phyloP scores from a whole-genome alignment of 2,888 invertebrate genomes.

The Melieria crassipennis region DNA sequence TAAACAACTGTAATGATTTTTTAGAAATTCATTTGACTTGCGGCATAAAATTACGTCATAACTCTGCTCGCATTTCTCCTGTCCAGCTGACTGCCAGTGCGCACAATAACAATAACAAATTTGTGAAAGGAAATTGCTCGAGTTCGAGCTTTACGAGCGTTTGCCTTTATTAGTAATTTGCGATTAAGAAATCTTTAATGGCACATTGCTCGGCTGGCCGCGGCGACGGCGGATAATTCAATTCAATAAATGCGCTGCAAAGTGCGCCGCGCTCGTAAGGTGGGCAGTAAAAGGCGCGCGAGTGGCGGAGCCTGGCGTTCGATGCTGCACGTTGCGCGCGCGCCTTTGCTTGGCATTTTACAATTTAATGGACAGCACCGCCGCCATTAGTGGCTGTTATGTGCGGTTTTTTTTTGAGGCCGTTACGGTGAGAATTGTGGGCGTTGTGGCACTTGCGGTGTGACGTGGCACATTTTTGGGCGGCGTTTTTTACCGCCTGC shows the following conservation, averaged over 20 bases:
- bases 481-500: slow-evolving; percentile 15
- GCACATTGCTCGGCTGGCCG: slow-evolving; percentile 21
- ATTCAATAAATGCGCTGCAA: slow-evolving; percentile 6
- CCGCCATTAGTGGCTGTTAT: not conserved
- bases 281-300: not conserved
- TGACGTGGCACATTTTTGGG: not conserved
- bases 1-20: too few species aligned
- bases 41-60: too few species aligned
- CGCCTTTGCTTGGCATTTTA: too few species aligned
- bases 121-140: not conserved
- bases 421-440: not conserved
- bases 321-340: not conserved
- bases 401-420: not conserved
- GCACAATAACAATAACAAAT: not conserved
- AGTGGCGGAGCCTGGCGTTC: not conserved
- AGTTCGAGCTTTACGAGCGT: slow-evolving; percentile 2
- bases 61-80: too few species aligned
- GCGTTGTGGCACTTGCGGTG: not conserved
- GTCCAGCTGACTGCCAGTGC: too few species aligned
- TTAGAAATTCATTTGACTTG: too few species aligned
- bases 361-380: slow-evolving; percentile 15
- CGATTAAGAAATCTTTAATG: slow-evolving; percentile 25
- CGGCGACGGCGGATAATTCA: not conserved
- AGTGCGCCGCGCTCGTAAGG: not conserved
- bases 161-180: slow-evolving; percentile 26